phyloP scores from a whole-genome alignment of 2,113 vertebrate species.

The Nicator chloris region DNA sequence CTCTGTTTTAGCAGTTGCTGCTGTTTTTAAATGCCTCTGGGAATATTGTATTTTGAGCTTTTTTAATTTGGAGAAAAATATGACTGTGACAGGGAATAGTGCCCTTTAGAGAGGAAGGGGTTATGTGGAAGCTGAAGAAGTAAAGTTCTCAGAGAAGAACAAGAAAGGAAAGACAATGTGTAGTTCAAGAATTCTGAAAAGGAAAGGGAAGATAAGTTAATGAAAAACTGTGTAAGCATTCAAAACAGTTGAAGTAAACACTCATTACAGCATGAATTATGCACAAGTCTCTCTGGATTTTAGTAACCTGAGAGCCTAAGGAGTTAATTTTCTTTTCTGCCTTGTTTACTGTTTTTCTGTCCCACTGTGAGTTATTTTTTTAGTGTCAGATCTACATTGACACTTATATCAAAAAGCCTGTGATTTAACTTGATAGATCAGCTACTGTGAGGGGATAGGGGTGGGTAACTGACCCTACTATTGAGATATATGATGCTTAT shows the following conservation, averaged over 20 bases:
- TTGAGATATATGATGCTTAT: constrained; percentile 56
- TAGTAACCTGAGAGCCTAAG: not conserved
- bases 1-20: not conserved
- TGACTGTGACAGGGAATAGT: not conserved
- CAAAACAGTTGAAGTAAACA: not conserved
- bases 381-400: constrained; percentile 29
- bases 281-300: not conserved
- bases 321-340: not conserved
- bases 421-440: constrained; percentile 51
- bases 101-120: not conserved
- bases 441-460: not conserved
- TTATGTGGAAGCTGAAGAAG: not conserved
- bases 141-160: not conserved
- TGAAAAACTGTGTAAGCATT: not conserved
- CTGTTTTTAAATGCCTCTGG: not conserved
- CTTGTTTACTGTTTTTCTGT: not conserved
- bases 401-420: constrained; percentile 15
- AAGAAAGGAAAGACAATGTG: not conserved
- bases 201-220: not conserved
- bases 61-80: not conserved
- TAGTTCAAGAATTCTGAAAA: not conserved
- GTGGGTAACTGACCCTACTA: constrained; percentile 29
- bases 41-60: not conserved
- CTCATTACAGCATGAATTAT: not conserved
- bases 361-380: not conserved